Evolutionary conservation across 1,140 invertebrate genomes (phyloP).

Genomic region (Nomia melanderi): DNA sequence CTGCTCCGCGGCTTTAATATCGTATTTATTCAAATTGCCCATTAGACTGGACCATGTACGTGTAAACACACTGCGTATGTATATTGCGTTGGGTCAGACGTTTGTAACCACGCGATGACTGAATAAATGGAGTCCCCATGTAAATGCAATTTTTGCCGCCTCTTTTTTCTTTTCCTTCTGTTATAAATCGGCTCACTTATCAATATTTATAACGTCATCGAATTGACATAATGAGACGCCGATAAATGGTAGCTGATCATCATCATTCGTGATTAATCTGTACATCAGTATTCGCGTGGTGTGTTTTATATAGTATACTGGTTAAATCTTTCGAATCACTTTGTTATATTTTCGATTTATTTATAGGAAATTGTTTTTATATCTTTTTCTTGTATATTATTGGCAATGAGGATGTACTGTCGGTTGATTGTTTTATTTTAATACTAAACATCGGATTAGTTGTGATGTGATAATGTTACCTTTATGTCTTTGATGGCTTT

Average conservation of each 20-base stretch:
- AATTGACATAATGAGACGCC: conserved; percentile 36
- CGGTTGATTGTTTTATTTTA: too few relatives aligned
- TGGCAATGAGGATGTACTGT: too few relatives aligned
- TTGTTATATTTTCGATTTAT: too few relatives aligned
- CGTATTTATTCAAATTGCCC: conserved; percentile 63
- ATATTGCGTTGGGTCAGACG: not conserved
- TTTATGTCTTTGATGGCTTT: too few relatives aligned
- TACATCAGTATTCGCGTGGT: not conserved
- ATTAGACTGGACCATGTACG: conserved; percentile 32
- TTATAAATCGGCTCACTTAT: not conserved
- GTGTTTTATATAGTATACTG: too few relatives aligned
- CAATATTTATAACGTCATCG: conserved; percentile 52
- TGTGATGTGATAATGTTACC: too few relatives aligned
- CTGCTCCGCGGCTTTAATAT: conserved; percentile 52
- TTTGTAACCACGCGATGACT: not conserved
- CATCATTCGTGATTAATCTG: conserved; percentile 20
- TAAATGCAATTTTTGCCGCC: conserved; percentile 49
- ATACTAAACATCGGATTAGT: too few relatives aligned
- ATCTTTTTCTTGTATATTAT: too few relatives aligned
- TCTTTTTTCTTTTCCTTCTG: not conserved
- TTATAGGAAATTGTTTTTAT: too few relatives aligned
- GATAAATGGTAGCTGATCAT: conserved; percentile 29
- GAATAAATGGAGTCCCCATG: conserved; percentile 60
- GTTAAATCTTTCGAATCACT: too few relatives aligned
- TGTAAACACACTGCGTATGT: not conserved